These are phyloP conservation scores for Strix occidentalis DNA, from an alignment of 2,797 vertebrate genomes.

Conservation along the genomic window DNA sequence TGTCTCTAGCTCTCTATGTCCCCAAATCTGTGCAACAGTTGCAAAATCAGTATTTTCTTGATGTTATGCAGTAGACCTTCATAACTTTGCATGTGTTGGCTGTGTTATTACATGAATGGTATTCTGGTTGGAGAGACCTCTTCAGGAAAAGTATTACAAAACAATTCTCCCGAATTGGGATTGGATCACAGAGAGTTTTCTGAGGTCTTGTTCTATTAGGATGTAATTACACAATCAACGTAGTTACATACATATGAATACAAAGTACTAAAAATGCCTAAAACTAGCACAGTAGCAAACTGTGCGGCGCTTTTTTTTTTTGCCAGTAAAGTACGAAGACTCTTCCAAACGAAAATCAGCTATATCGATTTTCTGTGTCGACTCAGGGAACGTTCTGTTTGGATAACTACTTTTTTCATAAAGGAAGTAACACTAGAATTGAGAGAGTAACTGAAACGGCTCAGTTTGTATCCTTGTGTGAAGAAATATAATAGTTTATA, in stretches of 20 bases:
- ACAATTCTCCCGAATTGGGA: slow-evolving; percentile 5
- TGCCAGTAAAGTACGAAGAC: not conserved
- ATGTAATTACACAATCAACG: not conserved
- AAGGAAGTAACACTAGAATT: not conserved
- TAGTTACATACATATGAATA: not conserved
- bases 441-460: not conserved
- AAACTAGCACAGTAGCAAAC: not conserved
- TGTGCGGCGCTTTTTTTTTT: not conserved
- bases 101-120: not conserved
- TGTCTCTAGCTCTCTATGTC: not conserved
- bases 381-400: slow-evolving; percentile 53
- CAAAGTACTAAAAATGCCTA: not conserved
- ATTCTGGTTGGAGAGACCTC: not conserved
- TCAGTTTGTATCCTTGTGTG: not conserved
- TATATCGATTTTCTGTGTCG: not conserved
- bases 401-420: not conserved
- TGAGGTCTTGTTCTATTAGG: not conserved
- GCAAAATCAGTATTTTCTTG: not conserved
- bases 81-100: not conserved
- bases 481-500: not conserved
- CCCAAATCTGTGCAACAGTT: not conserved
- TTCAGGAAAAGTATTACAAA: slow-evolving; percentile 10
- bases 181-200: not conserved
- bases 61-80: not conserved
- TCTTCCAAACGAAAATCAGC: not conserved